These are phyloP conservation scores for Ichneumoninae sp. DNA, from an alignment of 2,888 invertebrate genomes.

Conservation along the genomic window DNA sequence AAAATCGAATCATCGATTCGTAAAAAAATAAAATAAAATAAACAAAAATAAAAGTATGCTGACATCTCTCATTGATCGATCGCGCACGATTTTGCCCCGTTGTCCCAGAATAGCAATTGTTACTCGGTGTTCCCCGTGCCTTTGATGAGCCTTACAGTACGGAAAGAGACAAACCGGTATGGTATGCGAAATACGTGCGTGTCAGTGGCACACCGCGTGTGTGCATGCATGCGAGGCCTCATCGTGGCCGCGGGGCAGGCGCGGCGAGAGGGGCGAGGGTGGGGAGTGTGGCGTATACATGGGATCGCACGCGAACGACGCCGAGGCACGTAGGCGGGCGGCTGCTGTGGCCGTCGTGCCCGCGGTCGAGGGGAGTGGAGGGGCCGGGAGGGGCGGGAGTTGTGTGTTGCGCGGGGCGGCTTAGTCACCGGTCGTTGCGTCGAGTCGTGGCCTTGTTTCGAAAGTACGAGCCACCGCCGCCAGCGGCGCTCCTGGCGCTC, in stretches of 20 bases:
- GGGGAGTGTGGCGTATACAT: background rate
- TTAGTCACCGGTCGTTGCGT: slow-evolving; percentile 73
- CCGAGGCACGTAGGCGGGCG: slow-evolving; percentile 51
- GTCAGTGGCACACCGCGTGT: slow-evolving; percentile 62
- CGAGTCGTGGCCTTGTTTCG: slow-evolving; percentile 72
- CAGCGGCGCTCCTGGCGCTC: slow-evolving; percentile 29
- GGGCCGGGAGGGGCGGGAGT: slow-evolving; percentile 22
- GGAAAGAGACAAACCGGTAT: slow-evolving; percentile 34
- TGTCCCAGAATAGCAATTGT: background rate
- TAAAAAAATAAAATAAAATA: background rate
- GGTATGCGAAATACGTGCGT: slow-evolving; percentile 54
- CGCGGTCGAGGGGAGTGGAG: slow-evolving; percentile 18
- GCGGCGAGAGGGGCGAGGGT: slow-evolving; percentile 4
- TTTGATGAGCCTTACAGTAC: slow-evolving; percentile 9
- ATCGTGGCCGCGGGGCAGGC: slow-evolving; percentile 29
- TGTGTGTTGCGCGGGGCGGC: slow-evolving; percentile 58
- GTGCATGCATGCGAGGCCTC: slow-evolving; percentile 45
- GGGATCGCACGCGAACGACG: slow-evolving; percentile 29
- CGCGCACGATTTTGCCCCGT: background rate
- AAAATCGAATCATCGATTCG: background rate
- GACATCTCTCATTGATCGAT: too few species aligned
- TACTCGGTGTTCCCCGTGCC: background rate
- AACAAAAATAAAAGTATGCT: background rate
- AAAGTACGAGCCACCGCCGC: slow-evolving; percentile 66
- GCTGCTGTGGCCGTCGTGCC: slow-evolving; percentile 54